Base-by-base conservation (phyloP, 2,888 invertebrate genomes). In the Diploptera punctata region DNA sequence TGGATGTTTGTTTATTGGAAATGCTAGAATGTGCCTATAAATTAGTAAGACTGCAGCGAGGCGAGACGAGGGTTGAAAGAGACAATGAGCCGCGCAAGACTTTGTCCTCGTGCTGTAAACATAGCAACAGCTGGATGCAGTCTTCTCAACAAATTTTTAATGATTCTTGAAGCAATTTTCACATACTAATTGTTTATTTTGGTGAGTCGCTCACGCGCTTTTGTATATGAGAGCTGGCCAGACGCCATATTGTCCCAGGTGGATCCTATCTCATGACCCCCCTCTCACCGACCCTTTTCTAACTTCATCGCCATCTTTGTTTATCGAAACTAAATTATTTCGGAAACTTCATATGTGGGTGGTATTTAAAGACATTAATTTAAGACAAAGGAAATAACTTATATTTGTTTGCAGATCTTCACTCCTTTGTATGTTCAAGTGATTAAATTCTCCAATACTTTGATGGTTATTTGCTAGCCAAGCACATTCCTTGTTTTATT, bases 191-290 rank as follows among this genome's bases (percentile, higher is more conserved):
- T 72, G 72, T 72, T 72, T 72, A 72, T 72, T 72, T 72, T 67
- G 38, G 47, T 52, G 52, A 57, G 18, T n/a, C 38, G 60, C 47
- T 16, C 60, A 24, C 49, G 38, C 57, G 33, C 71, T 52, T 65
- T 60, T 67, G 44, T 44, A 24, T 38, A 43, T 61, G 61, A 65
- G 24, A 38, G 65, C 65, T 73, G 73, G 73, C 69, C 73, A 21
- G 52, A 47, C 73, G 73, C 73, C 73, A 73, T 69, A 43, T 29
- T 57, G 67, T 43, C 38, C 71, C 71, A 71, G 71, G 70, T 70
- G 68, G 61, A 62, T 26, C 60, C 24, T 31, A 24, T 71, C 60
- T 68, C 3, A 19, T 44, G 33, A 26, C 70, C 60, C 62, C 61
- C 43, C 29, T 31, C 29, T 29, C 49, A n/a, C n/a, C n/a, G n/a